Conservation (phyloP, 2,113 vertebrate genomes). For the Mus musculus region DNA sequence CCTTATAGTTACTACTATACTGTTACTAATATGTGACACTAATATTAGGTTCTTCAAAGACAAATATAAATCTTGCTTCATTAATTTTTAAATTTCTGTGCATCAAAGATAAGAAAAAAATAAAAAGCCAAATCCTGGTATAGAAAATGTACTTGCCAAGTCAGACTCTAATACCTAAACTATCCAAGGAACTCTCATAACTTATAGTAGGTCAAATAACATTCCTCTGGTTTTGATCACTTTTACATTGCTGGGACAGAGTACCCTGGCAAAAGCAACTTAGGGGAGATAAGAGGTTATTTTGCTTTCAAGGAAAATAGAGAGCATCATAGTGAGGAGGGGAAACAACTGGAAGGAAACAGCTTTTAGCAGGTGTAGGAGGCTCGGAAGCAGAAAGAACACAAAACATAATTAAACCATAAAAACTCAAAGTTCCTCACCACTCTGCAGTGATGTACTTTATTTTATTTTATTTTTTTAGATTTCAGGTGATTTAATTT, state of each 20-base stretch:
- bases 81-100: neutral
- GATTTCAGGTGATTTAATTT: too few species aligned
- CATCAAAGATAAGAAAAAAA: neutral
- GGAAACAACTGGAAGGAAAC: neutral
- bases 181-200: neutral
- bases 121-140: neutral
- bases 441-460: neutral
- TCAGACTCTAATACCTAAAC: neutral
- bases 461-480: too few species aligned
- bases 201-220: neutral
- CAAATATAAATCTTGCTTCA: neutral
- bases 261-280: neutral
- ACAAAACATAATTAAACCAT: neutral
- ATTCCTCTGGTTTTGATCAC: too few species aligned
- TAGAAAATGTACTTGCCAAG: neutral
- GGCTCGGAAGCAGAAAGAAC: neutral
- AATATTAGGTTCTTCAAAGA: neutral
- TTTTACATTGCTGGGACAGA: neutral
- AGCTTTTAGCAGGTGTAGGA: neutral
- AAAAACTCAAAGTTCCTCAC: neutral
- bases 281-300: neutral
- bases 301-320: neutral
- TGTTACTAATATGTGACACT: neutral
- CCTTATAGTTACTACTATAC: neutral
- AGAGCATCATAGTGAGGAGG: neutral